Conservation (phyloP, 2,888 invertebrate genomes). For the Drosophila maculinotata region DNA sequence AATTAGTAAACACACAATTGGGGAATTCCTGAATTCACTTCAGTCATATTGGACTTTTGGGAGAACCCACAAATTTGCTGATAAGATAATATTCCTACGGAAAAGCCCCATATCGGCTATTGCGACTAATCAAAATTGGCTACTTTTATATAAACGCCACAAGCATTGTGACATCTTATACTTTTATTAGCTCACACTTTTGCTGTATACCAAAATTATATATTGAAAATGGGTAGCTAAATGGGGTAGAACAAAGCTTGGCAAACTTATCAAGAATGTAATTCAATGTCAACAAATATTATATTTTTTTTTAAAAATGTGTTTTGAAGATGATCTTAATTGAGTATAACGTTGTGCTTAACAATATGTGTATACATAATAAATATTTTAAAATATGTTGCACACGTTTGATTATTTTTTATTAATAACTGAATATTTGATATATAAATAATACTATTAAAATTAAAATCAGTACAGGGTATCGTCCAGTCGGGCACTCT, state of each 20-base stretch:
- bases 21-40: conserved; percentile 35
- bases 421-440: no score
- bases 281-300: no score
- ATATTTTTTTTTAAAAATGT: no score
- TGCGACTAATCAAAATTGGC: conserved; percentile 15
- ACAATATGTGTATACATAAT: no score
- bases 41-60: conserved; percentile 1
- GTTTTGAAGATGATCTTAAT: no score
- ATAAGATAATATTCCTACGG: conserved; percentile 35
- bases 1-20: conserved; percentile 9
- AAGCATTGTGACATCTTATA: conserved; percentile 8
- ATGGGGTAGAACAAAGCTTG: no score
- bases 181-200: conserved; percentile 14
- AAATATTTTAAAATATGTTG: no score
- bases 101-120: conserved; percentile 20
- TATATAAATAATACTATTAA: no score
- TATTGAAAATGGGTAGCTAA: not conserved
- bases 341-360: no score
- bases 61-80: not conserved
- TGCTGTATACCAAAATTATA: not conserved
- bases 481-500: not conserved
- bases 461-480: not conserved
- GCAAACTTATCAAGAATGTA: no score
- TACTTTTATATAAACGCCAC: conserved; percentile 3
- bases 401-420: no score